Percentiles rank a stretch among this genome's conserved stretches.
phyloP scores from a whole-genome alignment of 2,888 invertebrate genomes.

The Tenthredo livida region DNA sequence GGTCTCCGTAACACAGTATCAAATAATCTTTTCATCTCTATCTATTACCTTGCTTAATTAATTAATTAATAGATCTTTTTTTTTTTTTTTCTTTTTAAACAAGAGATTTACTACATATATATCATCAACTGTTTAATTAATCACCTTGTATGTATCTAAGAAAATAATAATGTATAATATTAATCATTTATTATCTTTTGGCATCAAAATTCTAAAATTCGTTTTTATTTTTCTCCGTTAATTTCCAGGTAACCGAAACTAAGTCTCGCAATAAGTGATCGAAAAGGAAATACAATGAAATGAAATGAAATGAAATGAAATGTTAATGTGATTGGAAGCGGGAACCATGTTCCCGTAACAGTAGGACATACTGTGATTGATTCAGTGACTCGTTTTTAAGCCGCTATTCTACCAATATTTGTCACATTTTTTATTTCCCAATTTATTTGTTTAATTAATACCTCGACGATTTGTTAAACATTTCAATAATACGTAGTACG shows the following conservation, averaged over 20 bases:
- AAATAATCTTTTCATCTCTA: neutral
- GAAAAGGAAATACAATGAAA: conserved; percentile 56
- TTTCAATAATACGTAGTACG: neutral
- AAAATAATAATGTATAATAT: conserved; percentile 18
- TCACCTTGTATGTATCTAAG: conserved; percentile 38
- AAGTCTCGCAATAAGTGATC: conserved; percentile 62
- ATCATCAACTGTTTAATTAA: conserved; percentile 26
- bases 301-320: conserved; percentile 52
- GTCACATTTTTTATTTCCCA: neutral
- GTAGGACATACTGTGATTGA: conserved; percentile 60
- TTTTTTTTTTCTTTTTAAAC: too few relatives aligned
- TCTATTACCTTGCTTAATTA: neutral
- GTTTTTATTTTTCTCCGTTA: conserved; percentile 66
- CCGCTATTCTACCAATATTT: conserved; percentile 33
- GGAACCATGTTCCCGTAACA: conserved; percentile 70
- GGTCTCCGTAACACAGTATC: neutral
- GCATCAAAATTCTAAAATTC: conserved; percentile 52
- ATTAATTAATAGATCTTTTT: neutral
- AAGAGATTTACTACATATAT: neutral
- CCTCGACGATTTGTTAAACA: neutral
- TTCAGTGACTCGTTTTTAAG: conserved; percentile 11
- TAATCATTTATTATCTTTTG: conserved; percentile 40
- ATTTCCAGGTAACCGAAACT: conserved; percentile 75
- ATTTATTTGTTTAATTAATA: neutral
- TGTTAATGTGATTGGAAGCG: conserved; percentile 57